Base-by-base conservation (phyloP, 2,113 vertebrate genomes). In the Etia nguti region DNA sequence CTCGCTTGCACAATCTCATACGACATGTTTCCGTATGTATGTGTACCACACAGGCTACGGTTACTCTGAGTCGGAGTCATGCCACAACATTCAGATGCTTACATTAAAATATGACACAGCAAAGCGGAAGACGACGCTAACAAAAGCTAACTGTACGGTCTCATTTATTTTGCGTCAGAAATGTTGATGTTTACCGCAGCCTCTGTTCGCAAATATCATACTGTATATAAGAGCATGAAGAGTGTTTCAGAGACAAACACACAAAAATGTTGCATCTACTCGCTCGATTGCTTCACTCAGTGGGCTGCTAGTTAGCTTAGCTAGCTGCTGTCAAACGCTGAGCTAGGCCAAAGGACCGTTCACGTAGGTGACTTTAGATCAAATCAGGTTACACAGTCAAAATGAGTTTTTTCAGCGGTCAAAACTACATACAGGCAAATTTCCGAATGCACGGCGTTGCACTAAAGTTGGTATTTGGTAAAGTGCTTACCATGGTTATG, bases 401-500 rank as follows among this genome's bases (percentile, higher is more conserved):
- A 4, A 18, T 2, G 1, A 13, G 13, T 8, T 26, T 6, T 4
- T 31, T 2, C 26, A 46, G 4, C 12, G 20, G 16, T 15, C 12
- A 2, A 24, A 4, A 26, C 4, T 6, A 9, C 16, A 36, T 15
- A 24, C 46, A 6, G 0, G 6, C 2, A 1, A 12, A 6, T 18
- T n/a, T 38, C 22, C 2, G 1, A 10, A 54, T 4, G 3, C 70
- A 20, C 70, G 85, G 9, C 24, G 24, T 3, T 4, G 6, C 62
- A 29, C 0, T 13, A 2, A 3, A 73, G 62, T 6, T 12, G n/a
- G 13, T 10, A 15, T 1, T 12, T 5, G 6, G 4, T 26, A 2
- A 73, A 20, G 20, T 10, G 60, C 96, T 96, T 90, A 97, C 96
- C 96, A 97, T 97, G 89, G 81, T 96, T 89, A 16, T 84, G 41